These are phyloP conservation scores for Vollenhovia emeryi DNA, from an alignment of 1,140 invertebrate genomes.

Conservation along the genomic window DNA sequence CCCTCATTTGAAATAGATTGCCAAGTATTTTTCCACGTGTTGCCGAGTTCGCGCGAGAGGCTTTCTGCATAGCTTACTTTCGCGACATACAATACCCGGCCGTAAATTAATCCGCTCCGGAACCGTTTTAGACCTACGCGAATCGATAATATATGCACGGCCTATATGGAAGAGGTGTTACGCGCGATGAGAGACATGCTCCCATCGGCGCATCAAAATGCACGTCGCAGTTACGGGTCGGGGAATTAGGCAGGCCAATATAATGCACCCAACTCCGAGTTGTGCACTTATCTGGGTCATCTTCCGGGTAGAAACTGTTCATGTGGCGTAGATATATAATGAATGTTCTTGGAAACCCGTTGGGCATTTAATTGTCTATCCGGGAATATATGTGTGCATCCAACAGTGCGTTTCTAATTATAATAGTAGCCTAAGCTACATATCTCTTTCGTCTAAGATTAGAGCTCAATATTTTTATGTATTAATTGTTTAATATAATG, in stretches of 20 bases:
- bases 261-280: not conserved
- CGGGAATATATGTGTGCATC: not conserved
- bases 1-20: not conserved
- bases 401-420: not conserved
- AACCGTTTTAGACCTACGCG: not conserved
- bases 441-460: not conserved
- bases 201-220: conserved; percentile 42
- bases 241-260: conserved; percentile 14
- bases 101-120: conserved; percentile 30
- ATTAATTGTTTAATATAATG: conserved; percentile 2
- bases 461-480: not conserved
- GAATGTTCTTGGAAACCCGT: not conserved
- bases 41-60: not conserved
- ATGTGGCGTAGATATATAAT: not conserved
- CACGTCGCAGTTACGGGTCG: conserved; percentile 1
- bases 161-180: conserved; percentile 32
- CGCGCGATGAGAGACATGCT: conserved; percentile 35
- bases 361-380: not conserved
- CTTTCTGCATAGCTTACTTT: not conserved
- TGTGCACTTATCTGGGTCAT: conserved; percentile 56
- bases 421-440: not conserved
- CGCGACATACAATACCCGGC: not conserved
- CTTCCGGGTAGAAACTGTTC: conserved; percentile 13
- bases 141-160: conserved; percentile 39
- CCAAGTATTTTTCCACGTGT: not conserved